Evolutionary conservation across 2,888 invertebrate species (phyloP).

Genomic region (Campoplex nolae): DNA sequence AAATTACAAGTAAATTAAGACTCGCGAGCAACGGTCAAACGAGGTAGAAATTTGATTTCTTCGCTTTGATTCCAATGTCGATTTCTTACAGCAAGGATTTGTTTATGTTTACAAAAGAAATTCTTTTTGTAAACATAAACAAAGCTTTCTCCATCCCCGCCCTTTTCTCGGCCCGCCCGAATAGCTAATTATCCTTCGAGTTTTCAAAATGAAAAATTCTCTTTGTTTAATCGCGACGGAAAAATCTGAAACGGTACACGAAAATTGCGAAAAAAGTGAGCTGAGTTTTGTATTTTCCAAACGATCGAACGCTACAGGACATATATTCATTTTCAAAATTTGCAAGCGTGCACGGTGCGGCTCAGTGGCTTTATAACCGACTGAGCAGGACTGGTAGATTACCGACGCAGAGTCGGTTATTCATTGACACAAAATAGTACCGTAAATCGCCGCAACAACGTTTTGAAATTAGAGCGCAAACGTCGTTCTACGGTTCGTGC

Average conservation of each 20-base stretch:
- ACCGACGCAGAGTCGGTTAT: neutral
- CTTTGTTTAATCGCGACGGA: too few species aligned
- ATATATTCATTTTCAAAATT: neutral
- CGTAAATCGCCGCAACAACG: neutral
- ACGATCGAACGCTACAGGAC: neutral
- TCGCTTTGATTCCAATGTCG: neutral
- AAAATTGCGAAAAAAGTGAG: neutral
- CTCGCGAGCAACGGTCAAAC: too few species aligned
- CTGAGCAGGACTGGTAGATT: neutral
- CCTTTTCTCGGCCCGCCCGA: neutral
- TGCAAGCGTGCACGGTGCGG: neutral
- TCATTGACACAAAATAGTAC: neutral
- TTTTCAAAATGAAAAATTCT: too few species aligned
- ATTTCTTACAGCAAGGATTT: neutral
- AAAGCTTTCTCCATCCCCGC: neutral
- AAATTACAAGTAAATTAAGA: neutral
- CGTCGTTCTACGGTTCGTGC: too few species aligned
- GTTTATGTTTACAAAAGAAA: too few species aligned
- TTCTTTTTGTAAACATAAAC: neutral
- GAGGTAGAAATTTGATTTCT: neutral
- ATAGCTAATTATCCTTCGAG: too few species aligned
- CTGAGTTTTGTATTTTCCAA: neutral
- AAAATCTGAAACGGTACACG: neutral
- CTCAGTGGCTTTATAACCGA: neutral
- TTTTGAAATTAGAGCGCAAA: neutral